Conservation (phyloP, 2,797 vertebrate species). For the Artibeus lituratus region DNA sequence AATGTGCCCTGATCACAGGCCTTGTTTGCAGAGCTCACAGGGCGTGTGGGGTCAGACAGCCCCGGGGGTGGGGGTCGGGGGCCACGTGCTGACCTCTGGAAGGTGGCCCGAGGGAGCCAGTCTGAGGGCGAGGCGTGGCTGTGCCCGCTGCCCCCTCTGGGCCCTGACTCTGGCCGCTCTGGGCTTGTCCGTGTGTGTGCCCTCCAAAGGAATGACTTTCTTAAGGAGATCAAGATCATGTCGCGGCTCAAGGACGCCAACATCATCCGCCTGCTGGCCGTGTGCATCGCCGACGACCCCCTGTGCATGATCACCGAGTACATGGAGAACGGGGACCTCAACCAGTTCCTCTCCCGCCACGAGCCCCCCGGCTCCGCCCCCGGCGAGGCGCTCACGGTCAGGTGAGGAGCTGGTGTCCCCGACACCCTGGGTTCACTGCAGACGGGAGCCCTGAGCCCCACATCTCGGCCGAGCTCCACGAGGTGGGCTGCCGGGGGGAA, state of each 20-base stretch:
- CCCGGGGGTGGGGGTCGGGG: neutral
- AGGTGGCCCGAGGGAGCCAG: neutral
- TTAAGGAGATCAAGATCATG: slow-evolving; percentile 99
- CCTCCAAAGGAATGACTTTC: slow-evolving; percentile 93
- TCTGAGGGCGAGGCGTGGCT: neutral
- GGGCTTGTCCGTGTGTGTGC: neutral
- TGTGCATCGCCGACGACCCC: slow-evolving; percentile 94
- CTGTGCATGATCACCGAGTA: slow-evolving; percentile 99
- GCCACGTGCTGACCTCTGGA: neutral
- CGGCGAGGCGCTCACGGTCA: slow-evolving; percentile 84
- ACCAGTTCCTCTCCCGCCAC: slow-evolving; percentile 97
- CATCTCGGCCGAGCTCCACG: neutral
- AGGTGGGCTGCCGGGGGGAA: fast-evolving
- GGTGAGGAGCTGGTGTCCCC: slow-evolving; percentile 77
- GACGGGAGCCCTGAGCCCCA: neutral
- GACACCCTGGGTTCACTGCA: neutral
- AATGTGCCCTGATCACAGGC: neutral
- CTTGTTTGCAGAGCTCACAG: neutral
- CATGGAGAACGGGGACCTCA: slow-evolving; percentile 99
- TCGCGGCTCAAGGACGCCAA: slow-evolving; percentile 98
- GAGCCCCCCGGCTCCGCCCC: slow-evolving; percentile 80
- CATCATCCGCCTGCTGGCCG: slow-evolving; percentile 95
- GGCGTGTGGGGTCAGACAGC: neutral
- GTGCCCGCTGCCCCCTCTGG: neutral
- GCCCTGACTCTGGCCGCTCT: neutral